These are phyloP conservation scores for Mactromeris polynyma DNA, from an alignment of 2,888 invertebrate species.

Conservation along the genomic window DNA sequence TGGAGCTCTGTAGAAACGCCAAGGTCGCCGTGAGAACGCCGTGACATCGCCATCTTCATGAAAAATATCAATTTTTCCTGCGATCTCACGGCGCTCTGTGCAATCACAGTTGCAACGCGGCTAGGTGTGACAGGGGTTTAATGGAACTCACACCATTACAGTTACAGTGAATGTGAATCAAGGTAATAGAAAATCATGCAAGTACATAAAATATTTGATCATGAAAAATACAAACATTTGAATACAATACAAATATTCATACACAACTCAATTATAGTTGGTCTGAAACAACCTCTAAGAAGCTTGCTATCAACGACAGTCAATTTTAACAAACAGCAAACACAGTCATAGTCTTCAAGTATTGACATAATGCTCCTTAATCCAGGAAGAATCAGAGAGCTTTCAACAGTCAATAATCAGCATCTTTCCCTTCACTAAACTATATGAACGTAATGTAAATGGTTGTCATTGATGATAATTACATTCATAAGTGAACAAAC, in stretches of 20 bases:
- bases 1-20: too few species aligned
- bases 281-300: neutral
- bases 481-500: neutral
- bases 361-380: neutral
- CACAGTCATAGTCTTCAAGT: neutral
- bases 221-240: too few species aligned
- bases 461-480: neutral
- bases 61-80: too few species aligned
- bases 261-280: neutral
- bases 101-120: too few species aligned
- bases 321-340: neutral
- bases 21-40: too few species aligned
- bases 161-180: too few species aligned
- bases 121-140: too few species aligned
- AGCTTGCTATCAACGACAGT: neutral
- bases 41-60: too few species aligned
- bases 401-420: neutral
- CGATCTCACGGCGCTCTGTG: too few species aligned
- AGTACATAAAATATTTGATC: too few species aligned
- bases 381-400: neutral
- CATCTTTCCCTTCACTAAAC: neutral
- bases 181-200: too few species aligned
- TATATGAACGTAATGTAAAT: neutral
- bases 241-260: neutral
- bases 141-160: too few species aligned